Percentiles rank a stretch among this genome's conserved stretches.
These are phyloP conservation scores for Montipora capitata DNA, from an alignment of 92 coral and sea anemone species.

Conservation along the genomic window DNA sequence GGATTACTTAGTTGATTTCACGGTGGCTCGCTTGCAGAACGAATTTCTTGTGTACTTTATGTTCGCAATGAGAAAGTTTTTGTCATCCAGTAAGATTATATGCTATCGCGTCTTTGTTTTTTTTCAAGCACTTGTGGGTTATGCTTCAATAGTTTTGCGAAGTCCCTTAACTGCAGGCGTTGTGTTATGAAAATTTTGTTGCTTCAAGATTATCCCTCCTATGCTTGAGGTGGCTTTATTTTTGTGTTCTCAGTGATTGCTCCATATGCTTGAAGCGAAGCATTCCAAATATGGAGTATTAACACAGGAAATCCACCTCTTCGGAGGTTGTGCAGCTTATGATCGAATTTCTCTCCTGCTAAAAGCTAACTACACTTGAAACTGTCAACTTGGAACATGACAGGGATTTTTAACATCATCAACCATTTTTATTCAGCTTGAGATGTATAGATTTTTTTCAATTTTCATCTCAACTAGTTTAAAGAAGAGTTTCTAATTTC, in stretches of 20 bases:
- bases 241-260: conserved; percentile 17
- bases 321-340: conserved; percentile 23
- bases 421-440: background rate
- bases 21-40: background rate
- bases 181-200: conserved; percentile 41
- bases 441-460: background rate
- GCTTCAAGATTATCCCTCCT: conserved; percentile 12
- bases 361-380: conserved; percentile 22
- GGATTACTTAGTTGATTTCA: conserved; percentile 10
- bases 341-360: conserved; percentile 2
- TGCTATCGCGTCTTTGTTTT: background rate
- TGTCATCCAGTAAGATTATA: too few species aligned
- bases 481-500: background rate
- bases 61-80: too few species aligned
- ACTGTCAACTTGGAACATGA: conserved; percentile 16
- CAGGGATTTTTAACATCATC: background rate
- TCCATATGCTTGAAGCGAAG: conserved; percentile 7
- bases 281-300: background rate
- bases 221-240: conserved; percentile 3
- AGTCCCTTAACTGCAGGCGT: background rate
- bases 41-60: background rate
- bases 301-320: conserved; percentile 27
- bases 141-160: background rate
- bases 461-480: too few species aligned
- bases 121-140: conserved; percentile 34